These are phyloP conservation scores for Hedychridium roseum DNA, from an alignment of 2,888 invertebrate species.

Conservation along the genomic window DNA sequence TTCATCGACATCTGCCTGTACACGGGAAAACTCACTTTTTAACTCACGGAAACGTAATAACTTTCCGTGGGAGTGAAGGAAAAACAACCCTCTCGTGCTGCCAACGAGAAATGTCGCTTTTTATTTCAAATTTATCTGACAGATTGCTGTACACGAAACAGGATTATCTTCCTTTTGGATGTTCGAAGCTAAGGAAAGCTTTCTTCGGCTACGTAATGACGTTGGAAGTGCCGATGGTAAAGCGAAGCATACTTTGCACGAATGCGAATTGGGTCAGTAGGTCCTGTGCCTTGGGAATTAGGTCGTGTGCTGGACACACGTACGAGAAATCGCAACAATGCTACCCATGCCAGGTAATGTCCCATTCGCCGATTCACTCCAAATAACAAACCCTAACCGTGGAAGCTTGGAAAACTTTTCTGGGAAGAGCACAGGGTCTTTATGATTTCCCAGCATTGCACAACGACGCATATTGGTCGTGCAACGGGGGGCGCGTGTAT, in stretches of 20 bases:
- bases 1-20: constrained; percentile 36
- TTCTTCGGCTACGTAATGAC: constrained; percentile 25
- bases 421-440: neutral
- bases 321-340: constrained; percentile 38
- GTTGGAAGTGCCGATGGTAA: constrained; percentile 35
- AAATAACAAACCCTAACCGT: neutral
- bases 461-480: too few relatives aligned
- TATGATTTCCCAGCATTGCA: too few relatives aligned
- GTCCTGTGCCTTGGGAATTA: constrained; percentile 41
- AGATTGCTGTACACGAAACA: too few relatives aligned
- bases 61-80: constrained; percentile 35
- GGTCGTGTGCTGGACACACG: constrained; percentile 55
- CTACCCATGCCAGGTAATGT: constrained; percentile 25
- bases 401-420: neutral
- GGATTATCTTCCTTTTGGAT: too few relatives aligned
- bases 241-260: constrained; percentile 31
- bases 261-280: constrained; percentile 47
- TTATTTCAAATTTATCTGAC: too few relatives aligned
- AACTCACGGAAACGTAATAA: constrained; percentile 22
- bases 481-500: too few relatives aligned
- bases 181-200: constrained; percentile 26
- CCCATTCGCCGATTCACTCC: neutral
- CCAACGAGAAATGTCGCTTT: too few relatives aligned
- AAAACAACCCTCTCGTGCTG: too few relatives aligned
- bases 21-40: too few relatives aligned